Evolutionary conservation across 1,140 invertebrate species (phyloP), one percentile per base, ranked within the genome.

Genomic region (Battus philenor): DNA sequence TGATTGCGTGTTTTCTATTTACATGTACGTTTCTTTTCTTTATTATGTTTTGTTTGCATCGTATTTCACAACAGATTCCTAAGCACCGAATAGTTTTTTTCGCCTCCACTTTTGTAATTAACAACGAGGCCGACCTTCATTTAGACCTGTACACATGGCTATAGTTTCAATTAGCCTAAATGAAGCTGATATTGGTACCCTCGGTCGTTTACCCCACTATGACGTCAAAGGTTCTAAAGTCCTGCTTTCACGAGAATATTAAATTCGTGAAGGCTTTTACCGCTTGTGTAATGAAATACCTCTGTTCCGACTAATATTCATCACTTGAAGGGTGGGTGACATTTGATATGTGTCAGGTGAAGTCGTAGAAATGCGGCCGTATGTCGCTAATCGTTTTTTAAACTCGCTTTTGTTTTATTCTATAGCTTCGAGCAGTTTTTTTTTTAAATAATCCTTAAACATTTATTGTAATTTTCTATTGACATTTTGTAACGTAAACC

Each of bases 111-210:
- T n/a, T n/a, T n/a, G n/a, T n/a, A n/a, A n/a, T n/a, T n/a, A n/a
- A n/a, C n/a, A n/a, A n/a, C n/a, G n/a, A n/a, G n/a, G 46, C 22
- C 31, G 44, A 16, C 53, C 24, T 54, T 44, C 50, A 41, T 50
- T 45, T 45, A 10, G 32, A 17, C n/a, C n/a, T 20, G 33, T 18
- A 10, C 20, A 36, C 16, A 20, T 36, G 9, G 44, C 45, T 51
- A 54, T 68, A 46, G 50, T 54, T 39, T 51, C 39, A 61, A 64
- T 68, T 68, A 59, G 44, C 54, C 55, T 50, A 53, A 68, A 68
- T 72, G 53, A 56, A 47, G 50, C 31, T 46, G 38, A 63, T 50
- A 33, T 46, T 36, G 52, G 36, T 46, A 50, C 17, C 27, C 27
- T 30, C 32, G 44, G 49, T 47, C 56, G 53, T 62, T 48, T 39